Evolutionary conservation across 1,140 invertebrate genomes (phyloP), one percentile per base, ranked within the genome.

Genomic region (Helicoverpa armigera): DNA sequence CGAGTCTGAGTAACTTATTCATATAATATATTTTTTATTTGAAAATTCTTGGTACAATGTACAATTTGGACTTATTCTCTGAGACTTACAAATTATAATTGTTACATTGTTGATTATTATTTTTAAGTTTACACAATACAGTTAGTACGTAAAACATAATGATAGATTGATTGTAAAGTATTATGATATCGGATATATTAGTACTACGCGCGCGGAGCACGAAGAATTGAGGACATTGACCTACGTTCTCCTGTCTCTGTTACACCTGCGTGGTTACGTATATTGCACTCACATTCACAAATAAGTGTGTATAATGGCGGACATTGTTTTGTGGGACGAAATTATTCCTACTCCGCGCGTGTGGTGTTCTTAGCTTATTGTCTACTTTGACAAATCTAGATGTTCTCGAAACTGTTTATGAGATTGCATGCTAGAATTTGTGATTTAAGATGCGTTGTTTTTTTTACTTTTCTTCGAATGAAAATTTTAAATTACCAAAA

Each of bases 11-110:
- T 92, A 92, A 92, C 91, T 92, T 92, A 92, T 69, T 88, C 83
- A 88, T 92, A 92, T 91, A 91, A 88, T 90, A 82, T 85, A 83
- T 90, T 89, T 89, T 87, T 87, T 90, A 91, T 91, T 91, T 89
- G 87, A 91, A 92, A 92, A 90, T 92, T 90, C 84, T 88, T 85
- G 89, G 86, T 92, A 92, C 87, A 92, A 92, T 92, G 82, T 92
- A 92, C 91, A 92, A 84, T 87, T 87, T 78, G 89, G 89, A 88
- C 86, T 87, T 89, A 89, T 77, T 85, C 79, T 87, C 69, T 81
- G 83, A 72, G 76, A 54, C 56, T 81, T 83, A 81, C 82, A 86
- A 82, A 83, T 83, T 83, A 82, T 85, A 81, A 81, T 78, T 79
- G 31, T 75, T 61, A 61, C 73, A 73, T 56, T 72, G 50, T 72